phyloP scores from a whole-genome alignment of 2,113 vertebrate species.

The Catharus fuscescens region DNA sequence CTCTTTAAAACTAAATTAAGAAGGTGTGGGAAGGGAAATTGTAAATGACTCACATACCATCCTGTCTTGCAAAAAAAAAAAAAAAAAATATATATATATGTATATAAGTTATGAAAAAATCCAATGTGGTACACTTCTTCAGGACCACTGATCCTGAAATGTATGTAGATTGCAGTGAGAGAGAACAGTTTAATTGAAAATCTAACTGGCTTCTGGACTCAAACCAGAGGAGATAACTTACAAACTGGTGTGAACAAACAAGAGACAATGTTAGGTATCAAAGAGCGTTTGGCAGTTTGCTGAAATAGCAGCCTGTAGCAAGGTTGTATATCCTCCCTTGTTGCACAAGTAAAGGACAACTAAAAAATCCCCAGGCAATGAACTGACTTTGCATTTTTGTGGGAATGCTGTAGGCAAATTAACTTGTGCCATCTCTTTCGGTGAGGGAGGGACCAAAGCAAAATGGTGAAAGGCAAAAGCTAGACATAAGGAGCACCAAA shows the following conservation, averaged over 20 bases:
- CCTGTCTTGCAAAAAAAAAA: not conserved
- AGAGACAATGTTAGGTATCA: not conserved
- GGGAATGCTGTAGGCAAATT: not conserved
- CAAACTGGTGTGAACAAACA: not conserved
- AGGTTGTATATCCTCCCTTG: not conserved
- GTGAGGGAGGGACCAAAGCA: not conserved
- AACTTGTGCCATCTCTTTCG: not conserved
- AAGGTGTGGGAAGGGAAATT: not conserved
- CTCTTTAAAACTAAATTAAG: not conserved
- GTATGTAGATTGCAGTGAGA: not conserved
- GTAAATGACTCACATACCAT: not conserved
- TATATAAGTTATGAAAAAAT: not conserved
- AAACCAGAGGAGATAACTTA: not conserved
- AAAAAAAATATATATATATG: too few relatives aligned
- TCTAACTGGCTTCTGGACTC: not conserved
- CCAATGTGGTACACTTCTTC: not conserved
- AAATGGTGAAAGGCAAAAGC: not conserved
- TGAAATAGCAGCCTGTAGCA: not conserved
- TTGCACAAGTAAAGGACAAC: not conserved
- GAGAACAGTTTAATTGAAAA: not conserved
- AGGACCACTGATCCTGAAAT: not conserved
- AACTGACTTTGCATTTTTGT: not conserved
- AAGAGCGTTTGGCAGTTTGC: not conserved
- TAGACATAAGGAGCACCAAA: not conserved
- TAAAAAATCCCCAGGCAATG: not conserved